Percentiles rank a stretch among this genome's conserved stretches.
phyloP scores from a whole-genome alignment of 2,888 invertebrate genomes.

The Carcina quercana region DNA sequence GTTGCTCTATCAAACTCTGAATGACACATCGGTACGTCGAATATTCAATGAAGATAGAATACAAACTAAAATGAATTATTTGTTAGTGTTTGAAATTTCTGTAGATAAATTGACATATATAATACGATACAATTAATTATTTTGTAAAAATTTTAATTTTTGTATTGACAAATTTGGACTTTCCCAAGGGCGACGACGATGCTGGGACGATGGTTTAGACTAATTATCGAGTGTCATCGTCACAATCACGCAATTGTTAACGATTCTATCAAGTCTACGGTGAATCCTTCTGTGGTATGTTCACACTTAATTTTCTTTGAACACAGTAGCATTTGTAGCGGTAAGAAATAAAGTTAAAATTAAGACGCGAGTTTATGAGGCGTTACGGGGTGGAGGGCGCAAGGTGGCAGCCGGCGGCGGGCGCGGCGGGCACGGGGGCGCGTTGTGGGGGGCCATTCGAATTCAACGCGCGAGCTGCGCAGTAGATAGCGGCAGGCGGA shows the following conservation, averaged over 20 bases:
- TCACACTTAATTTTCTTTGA: conserved; percentile 70
- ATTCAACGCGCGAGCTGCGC: conserved; percentile 69
- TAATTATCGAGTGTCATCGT: no score
- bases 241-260: no score
- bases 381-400: conserved; percentile 62
- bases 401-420: conserved; percentile 28
- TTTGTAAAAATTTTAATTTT: no score
- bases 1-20: no score
- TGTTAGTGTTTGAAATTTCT: neutral
- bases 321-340: conserved; percentile 65
- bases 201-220: no score
- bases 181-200: no score
- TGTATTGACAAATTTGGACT: no score
- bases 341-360: conserved; percentile 74
- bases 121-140: no score
- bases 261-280: no score
- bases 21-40: conserved; percentile 3
- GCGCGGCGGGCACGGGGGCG: conserved; percentile 24
- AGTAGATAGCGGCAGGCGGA: conserved; percentile 73
- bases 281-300: conserved; percentile 58
- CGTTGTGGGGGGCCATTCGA: conserved; percentile 62
- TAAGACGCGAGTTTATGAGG: conserved; percentile 74
- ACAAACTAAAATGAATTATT: neutral
- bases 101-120: no score
- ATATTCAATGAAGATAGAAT: conserved; percentile 3